These are phyloP conservation scores for Opisthocomus hoazin DNA, from an alignment of 2,113 vertebrate genomes.

Conservation along the genomic window DNA sequence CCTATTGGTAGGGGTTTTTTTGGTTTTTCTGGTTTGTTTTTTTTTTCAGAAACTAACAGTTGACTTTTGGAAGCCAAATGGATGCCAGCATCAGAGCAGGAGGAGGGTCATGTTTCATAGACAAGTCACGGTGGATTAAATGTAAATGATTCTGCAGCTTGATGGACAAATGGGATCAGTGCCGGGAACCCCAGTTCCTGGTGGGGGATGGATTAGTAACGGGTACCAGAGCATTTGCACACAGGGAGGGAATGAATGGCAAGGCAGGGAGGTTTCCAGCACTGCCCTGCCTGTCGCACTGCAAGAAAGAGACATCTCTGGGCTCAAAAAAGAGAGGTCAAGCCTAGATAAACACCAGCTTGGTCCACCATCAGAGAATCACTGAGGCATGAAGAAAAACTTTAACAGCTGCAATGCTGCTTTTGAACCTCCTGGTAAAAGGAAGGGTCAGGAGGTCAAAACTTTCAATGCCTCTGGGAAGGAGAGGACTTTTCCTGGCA, in stretches of 20 bases:
- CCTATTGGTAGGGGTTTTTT: neutral
- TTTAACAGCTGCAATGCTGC: conserved; percentile 59
- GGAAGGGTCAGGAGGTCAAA: conserved; percentile 39
- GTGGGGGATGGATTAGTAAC: neutral
- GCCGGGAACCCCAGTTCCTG: neutral
- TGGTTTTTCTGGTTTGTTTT: neutral
- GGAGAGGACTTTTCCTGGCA: conserved; percentile 34
- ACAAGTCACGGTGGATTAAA: conserved; percentile 6
- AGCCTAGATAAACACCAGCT: conserved; percentile 45
- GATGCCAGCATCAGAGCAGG: neutral
- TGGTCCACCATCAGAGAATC: conserved; percentile 19
- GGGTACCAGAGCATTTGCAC: neutral
- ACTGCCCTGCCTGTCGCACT: neutral
- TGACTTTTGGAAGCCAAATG: conserved; percentile 6
- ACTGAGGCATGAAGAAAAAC: conserved; percentile 51
- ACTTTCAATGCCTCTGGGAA: conserved; percentile 46
- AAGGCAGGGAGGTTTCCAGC: neutral
- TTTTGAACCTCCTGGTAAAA: conserved; percentile 52
- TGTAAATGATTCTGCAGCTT: neutral
- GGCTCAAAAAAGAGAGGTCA: conserved; percentile 37
- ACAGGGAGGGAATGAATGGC: neutral
- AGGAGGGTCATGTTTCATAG: neutral
- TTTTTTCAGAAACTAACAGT: neutral
- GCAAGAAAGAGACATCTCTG: neutral
- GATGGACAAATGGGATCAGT: conserved; percentile 46